phyloP scores from a whole-genome alignment of 2,797 vertebrate genomes.

The Leptatherina wallacei region DNA sequence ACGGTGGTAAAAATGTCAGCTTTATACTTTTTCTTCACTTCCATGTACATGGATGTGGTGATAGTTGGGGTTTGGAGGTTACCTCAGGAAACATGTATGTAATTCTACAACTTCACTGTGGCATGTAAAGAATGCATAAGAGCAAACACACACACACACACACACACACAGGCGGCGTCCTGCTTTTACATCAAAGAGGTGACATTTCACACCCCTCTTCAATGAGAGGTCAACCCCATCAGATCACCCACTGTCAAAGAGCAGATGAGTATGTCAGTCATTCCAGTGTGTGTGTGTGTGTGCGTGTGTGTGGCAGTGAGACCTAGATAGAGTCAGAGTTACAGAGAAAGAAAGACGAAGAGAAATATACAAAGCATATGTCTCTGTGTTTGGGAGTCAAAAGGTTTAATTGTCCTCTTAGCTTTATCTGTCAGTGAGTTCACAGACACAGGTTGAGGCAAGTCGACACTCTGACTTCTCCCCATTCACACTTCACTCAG shows the following conservation, averaged over 20 bases:
- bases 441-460: conserved; percentile 8
- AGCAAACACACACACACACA: conserved; percentile 19
- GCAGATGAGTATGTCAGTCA: conserved; percentile 50
- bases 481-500: background rate
- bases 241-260: conserved; percentile 67
- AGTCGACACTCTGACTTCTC: conserved; percentile 35
- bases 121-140: conserved; percentile 59
- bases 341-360: conserved; percentile 16
- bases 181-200: conserved; percentile 71
- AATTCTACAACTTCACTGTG: conserved; percentile 48
- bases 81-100: conserved; percentile 30
- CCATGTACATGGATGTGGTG: background rate
- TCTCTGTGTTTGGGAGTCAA: conserved; percentile 49
- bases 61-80: background rate
- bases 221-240: conserved; percentile 64
- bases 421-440: conserved; percentile 29
- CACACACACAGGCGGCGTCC: conserved; percentile 38
- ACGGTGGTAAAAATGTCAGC: too few relatives aligned
- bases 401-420: conserved; percentile 42
- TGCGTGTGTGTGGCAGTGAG: background rate
- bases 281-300: background rate
- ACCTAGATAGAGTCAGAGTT: background rate
- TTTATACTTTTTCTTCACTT: background rate
- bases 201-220: conserved; percentile 68
- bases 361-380: conserved; percentile 38